A percentile compares a stretch with the other conserved stretches of the same genome.
phyloP scores from a whole-genome alignment of 92 coral and sea anemone genomes.

The Palythoa grandiflora region DNA sequence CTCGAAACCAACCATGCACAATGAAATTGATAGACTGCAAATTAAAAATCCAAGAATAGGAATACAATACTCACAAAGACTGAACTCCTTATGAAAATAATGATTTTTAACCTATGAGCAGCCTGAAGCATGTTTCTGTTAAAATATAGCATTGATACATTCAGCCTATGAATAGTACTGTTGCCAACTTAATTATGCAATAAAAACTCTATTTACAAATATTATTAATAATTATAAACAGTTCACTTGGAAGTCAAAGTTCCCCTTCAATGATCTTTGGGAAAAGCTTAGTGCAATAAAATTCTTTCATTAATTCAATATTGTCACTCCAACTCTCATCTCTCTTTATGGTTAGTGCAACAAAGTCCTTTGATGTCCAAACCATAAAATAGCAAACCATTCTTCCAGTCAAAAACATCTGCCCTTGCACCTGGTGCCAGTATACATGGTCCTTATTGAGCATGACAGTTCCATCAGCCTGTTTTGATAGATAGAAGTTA shows the following conservation, averaged over 20 bases:
- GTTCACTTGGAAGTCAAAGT: slow-evolving; percentile 22
- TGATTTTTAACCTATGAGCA: not conserved
- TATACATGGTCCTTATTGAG: slow-evolving; percentile 55
- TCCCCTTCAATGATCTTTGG: slow-evolving; percentile 62
- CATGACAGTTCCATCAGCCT: slow-evolving; percentile 19
- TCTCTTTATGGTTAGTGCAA: slow-evolving; percentile 38
- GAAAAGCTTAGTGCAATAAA: slow-evolving; percentile 51
- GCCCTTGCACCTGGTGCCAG: slow-evolving; percentile 64
- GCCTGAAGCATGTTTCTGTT: slow-evolving; percentile 11
- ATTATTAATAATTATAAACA: not conserved
- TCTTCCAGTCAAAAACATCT: slow-evolving; percentile 42
- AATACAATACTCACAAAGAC: not conserved
- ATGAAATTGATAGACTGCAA: not conserved
- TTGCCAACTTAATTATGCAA: not conserved
- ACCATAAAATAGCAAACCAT: slow-evolving; percentile 59
- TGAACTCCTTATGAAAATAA: not conserved
- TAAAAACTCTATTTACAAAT: not conserved
- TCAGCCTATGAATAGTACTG: slow-evolving; percentile 5
- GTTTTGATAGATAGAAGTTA: slow-evolving; percentile 51
- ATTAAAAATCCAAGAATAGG: not conserved
- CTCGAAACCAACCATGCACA: not conserved
- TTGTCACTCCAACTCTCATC: slow-evolving; percentile 55
- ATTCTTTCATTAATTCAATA: slow-evolving; percentile 37
- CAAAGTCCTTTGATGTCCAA: slow-evolving; percentile 56
- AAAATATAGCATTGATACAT: not conserved